Conservation (phyloP, 2,797 vertebrate genomes). For the Sebastes baramenuke region DNA sequence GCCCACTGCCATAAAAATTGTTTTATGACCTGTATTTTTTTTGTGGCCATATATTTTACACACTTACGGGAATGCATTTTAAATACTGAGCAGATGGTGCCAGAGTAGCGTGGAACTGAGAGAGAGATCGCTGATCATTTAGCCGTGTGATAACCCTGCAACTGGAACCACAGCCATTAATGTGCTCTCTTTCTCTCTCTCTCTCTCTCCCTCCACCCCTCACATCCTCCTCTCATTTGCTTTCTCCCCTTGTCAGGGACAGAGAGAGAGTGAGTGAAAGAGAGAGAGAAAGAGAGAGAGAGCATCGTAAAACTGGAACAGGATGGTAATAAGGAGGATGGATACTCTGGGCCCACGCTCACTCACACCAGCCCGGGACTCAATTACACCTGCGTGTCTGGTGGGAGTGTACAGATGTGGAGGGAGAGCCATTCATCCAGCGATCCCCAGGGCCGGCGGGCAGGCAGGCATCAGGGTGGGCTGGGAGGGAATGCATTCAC, state of each 20-base stretch:
- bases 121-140: constrained; percentile 65
- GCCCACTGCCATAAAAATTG: constrained; percentile 21
- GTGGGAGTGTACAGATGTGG: constrained; percentile 77
- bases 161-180: constrained; percentile 60
- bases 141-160: constrained; percentile 71
- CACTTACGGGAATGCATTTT: constrained; percentile 59
- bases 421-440: constrained; percentile 77
- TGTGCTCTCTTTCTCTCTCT: constrained; percentile 3
- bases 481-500: constrained; percentile 65
- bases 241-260: constrained; percentile 48
- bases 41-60: constrained; percentile 55
- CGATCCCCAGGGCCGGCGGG: constrained; percentile 66
- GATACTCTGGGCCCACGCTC: constrained; percentile 63
- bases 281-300: constrained; percentile 19
- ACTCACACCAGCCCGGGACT: constrained; percentile 72
- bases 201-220: constrained; percentile 16
- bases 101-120: constrained; percentile 1
- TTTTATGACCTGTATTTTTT: constrained; percentile 52
- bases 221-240: constrained; percentile 54
- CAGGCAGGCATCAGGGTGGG: constrained; percentile 61
- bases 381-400: constrained; percentile 78
- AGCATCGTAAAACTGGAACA: constrained; percentile 48
- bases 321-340: constrained; percentile 74
- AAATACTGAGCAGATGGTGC: constrained; percentile 71
- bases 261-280: constrained; percentile 8